phyloP scores from a whole-genome alignment of 2,888 invertebrate species.

The Microplitis manilae region DNA sequence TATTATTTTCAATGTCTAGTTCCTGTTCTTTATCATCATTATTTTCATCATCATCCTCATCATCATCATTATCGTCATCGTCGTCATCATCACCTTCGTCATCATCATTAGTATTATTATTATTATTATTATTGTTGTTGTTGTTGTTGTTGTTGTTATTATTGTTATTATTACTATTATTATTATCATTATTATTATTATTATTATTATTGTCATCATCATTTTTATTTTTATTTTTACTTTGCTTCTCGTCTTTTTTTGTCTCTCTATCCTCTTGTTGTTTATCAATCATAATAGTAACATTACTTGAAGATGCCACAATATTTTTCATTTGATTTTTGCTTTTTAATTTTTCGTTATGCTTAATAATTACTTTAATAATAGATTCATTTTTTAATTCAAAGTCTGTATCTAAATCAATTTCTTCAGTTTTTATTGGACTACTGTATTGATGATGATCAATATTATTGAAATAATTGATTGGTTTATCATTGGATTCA shows the following conservation, averaged over 20 bases:
- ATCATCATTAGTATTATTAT: constrained; percentile 45
- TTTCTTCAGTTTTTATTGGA: not conserved
- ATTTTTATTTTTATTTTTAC: constrained; percentile 45
- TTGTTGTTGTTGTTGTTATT: constrained; percentile 49
- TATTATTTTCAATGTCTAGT: not conserved
- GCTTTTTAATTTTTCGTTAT: not conserved
- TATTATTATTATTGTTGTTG: constrained; percentile 45
- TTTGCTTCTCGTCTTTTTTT: constrained; percentile 23
- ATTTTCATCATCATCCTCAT: constrained; percentile 56
- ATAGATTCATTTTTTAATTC: not conserved
- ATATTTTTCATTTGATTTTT: constrained; percentile 46
- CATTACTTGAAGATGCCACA: constrained; percentile 49
- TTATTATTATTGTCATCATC: constrained; percentile 42
- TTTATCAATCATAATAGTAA: not conserved
- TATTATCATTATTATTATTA: constrained; percentile 44
- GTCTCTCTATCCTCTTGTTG: constrained; percentile 41
- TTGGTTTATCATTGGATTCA: not conserved
- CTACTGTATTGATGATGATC: not conserved
- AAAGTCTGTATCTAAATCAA: not conserved
- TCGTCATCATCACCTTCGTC: constrained; percentile 54
- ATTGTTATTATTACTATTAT: constrained; percentile 46
- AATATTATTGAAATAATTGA: not conserved
- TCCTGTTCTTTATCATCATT: constrained; percentile 55
- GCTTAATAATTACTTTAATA: not conserved
- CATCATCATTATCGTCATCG: constrained; percentile 52